Evolutionary conservation across 2,888 invertebrate species (phyloP), one percentile per base, ranked within the genome.

Genomic region (Phaedon cochleariae): DNA sequence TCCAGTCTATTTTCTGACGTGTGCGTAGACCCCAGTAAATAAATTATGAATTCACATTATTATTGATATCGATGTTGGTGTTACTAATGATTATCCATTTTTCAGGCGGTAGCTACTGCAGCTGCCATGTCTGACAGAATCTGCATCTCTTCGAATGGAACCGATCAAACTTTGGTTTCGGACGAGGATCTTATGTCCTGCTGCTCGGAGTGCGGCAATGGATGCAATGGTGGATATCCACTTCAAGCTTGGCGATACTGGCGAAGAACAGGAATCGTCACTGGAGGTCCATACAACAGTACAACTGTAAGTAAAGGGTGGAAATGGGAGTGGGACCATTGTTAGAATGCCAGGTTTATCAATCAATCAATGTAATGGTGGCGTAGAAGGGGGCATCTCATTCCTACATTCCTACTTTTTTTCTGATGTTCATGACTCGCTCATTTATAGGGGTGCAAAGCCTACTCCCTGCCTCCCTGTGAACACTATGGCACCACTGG

Each of bases 121-220:
- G 93, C 93, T 81, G 92, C 94, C 1, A 95, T 95, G 91, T 91
- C 93, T 6, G 95, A 95, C 83, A 87, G 95, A 59, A 87, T 89
- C 41, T 95, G 95, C 82, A 93, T 93, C 72, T 90, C 90, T 76
- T 91, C 92, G 0, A 87, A 90, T 52, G 93, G 88, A 37, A 86
- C 86, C 17, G 79, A 85, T 17, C 86, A 92, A 79, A 89, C 91
- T 77, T 90, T 90, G 75, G 88, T 93, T 76, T 94, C 94, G 1
- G 89, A 94, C 26, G 92, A 94, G 79, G 92, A 95, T 83, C 85
- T 95, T 60, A 84, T 93, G 7, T 87, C 92, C 26, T 95, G 95
- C 78, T 95, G 95, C 75, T 85, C 85, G 18, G 83, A 86, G 29
- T 94, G 94, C 82, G 94, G 94, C 17, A 86, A 88, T 73, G 92